These are phyloP conservation scores for Salarias fasciatus DNA, from an alignment of 2,797 vertebrate species.

Conservation along the genomic window DNA sequence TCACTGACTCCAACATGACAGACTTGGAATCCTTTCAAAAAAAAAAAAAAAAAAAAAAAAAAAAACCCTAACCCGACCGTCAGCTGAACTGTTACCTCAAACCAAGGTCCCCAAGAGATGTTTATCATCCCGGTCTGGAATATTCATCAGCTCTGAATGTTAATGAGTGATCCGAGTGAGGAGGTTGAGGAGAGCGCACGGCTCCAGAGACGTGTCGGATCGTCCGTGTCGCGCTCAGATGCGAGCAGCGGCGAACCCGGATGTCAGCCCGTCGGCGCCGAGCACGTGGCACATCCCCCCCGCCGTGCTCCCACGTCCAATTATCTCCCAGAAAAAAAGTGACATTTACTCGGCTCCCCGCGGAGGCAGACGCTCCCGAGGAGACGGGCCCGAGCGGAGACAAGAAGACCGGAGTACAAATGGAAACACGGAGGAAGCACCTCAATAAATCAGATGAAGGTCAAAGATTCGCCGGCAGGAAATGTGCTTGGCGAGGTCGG, in stretches of 20 bases:
- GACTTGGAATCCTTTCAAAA: no score
- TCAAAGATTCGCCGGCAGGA: constrained; percentile 38
- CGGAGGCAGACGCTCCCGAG: constrained; percentile 40
- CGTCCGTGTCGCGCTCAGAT: constrained; percentile 21
- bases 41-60: no score
- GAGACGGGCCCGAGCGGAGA: constrained; percentile 47
- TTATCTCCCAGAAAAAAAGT: constrained; percentile 67
- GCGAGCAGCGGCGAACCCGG: constrained; percentile 55
- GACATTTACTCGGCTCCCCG: constrained; percentile 59
- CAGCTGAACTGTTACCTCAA: constrained; percentile 21
- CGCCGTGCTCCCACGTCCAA: constrained; percentile 62
- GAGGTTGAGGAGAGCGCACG: constrained; percentile 30
- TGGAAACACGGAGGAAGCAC: constrained; percentile 36
- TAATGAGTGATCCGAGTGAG: constrained; percentile 56
- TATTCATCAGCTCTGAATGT: constrained; percentile 53
- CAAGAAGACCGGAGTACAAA: constrained; percentile 58
- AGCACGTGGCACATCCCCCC: constrained; percentile 44
- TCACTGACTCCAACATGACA: no score
- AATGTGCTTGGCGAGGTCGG: constrained; percentile 29
- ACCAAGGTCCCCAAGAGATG: constrained; percentile 31
- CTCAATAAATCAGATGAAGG: constrained; percentile 50
- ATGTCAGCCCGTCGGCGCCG: constrained; percentile 64
- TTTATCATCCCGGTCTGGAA: constrained; percentile 41
- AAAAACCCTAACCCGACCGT: no score
- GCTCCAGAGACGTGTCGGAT: constrained; percentile 40